These are phyloP conservation scores for Dolichallabes microphthalmus DNA, from an alignment of 2,113 vertebrate genomes.

Conservation along the genomic window DNA sequence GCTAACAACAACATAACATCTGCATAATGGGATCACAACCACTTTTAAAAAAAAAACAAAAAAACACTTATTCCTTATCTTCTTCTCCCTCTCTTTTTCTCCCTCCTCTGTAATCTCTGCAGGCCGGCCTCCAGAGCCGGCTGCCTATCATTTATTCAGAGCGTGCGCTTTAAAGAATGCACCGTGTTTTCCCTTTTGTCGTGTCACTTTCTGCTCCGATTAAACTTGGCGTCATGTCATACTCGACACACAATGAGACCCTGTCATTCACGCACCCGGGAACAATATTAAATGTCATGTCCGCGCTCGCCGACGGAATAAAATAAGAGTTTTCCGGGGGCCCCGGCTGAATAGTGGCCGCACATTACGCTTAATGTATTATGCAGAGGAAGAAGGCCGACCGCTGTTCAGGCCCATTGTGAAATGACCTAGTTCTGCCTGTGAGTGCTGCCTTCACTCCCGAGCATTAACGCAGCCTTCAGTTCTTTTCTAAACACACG, in stretches of 20 bases:
- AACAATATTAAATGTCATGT: constrained; percentile 98
- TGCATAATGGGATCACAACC: constrained; percentile 70
- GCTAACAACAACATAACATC: constrained; percentile 68
- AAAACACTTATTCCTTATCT: constrained; percentile 51
- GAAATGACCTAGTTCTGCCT: constrained; percentile 92
- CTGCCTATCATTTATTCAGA: constrained; percentile 83
- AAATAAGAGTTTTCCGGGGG: constrained; percentile 89
- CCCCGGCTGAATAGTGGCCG: constrained; percentile 78
- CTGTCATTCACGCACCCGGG: constrained; percentile 85
- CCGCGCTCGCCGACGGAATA: constrained; percentile 91
- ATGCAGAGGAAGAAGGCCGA: constrained; percentile 90
- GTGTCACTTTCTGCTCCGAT: constrained; percentile 82
- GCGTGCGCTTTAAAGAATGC: constrained; percentile 77
- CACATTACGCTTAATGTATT: constrained; percentile 97
- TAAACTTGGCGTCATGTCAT: constrained; percentile 88
- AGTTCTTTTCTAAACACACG: constrained; percentile 72
- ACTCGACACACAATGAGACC: constrained; percentile 90
- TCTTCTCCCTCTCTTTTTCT: background rate
- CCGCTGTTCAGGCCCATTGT: constrained; percentile 87
- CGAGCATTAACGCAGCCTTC: constrained; percentile 56
- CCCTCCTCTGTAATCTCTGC: constrained; percentile 52
- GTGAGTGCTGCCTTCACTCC: constrained; percentile 67
- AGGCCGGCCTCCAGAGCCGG: constrained; percentile 70
- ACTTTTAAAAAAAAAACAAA: constrained; percentile 56
- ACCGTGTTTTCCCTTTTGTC: constrained; percentile 80